Percentiles rank a stretch among this genome's conserved stretches.
Conservation (phyloP, 2,888 invertebrate species). For the Caradrina kadenii region DNA sequence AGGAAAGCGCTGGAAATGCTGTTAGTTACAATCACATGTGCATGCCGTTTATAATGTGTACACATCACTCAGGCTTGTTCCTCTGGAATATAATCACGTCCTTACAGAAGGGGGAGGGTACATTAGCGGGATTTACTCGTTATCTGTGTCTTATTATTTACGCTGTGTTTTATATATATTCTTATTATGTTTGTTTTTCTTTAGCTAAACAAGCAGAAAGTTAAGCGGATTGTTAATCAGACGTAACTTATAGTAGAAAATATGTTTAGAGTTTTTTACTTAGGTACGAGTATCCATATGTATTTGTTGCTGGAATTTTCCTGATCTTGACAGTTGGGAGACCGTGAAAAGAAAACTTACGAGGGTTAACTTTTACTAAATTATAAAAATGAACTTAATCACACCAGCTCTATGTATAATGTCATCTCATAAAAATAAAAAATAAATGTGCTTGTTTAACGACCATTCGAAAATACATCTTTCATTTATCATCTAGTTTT, state of each 20-base stretch:
- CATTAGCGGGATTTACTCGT: conserved; percentile 14
- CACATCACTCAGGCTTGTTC: conserved; percentile 21
- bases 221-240: conserved; percentile 16
- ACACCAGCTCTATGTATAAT: no score
- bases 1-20: conserved; percentile 70
- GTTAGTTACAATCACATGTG: conserved; percentile 63
- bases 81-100: conserved; percentile 26
- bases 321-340: conserved; percentile 30
- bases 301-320: conserved; percentile 18
- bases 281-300: conserved; percentile 5
- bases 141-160: conserved; percentile 5
- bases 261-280: conserved; percentile 27
- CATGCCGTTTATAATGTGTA: conserved; percentile 32
- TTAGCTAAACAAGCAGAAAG: conserved; percentile 5
- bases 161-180: not conserved
- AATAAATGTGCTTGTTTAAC: no score
- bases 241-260: not conserved
- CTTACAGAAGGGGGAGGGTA: not conserved
- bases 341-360: conserved; percentile 26
- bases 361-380: conserved; percentile 18
- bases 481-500: not conserved
- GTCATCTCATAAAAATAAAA: no score
- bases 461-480: not conserved
- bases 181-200: not conserved
- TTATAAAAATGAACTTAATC: conserved; percentile 35